These are phyloP conservation scores for Trigoniulus corallinus DNA, from an alignment of 1,140 invertebrate species.

Conservation along the genomic window DNA sequence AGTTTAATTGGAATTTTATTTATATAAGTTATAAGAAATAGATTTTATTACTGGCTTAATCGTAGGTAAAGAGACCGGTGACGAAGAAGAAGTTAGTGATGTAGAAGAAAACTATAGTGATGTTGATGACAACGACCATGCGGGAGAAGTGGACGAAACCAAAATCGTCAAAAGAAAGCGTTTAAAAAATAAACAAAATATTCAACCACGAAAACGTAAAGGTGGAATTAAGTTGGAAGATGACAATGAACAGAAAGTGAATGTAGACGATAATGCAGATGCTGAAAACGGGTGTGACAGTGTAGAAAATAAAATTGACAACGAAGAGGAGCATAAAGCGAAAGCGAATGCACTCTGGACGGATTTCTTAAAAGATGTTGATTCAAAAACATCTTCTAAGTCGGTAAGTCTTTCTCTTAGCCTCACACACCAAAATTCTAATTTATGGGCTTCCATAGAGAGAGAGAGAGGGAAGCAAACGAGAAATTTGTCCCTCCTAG, in stretches of 20 bases:
- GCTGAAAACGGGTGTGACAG: background rate
- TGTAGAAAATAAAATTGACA: background rate
- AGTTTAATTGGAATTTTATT: no score
- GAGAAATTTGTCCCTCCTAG: no score
- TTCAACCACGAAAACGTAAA: slow-evolving; percentile 13
- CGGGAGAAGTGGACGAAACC: background rate
- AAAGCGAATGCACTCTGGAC: background rate
- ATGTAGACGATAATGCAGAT: background rate
- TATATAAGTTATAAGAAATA: no score
- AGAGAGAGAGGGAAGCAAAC: no score
- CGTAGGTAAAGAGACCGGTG: background rate
- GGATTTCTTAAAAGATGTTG: slow-evolving; percentile 5
- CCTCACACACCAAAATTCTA: no score
- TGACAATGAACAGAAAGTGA: slow-evolving; percentile 10
- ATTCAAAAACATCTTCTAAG: background rate
- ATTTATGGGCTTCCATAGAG: no score
- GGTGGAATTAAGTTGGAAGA: slow-evolving; percentile 21
- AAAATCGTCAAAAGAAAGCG: slow-evolving; percentile 14
- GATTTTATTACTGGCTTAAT: no score
- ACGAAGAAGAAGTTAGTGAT: background rate
- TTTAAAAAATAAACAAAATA: background rate
- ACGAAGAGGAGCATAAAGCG: background rate
- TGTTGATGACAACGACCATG: slow-evolving; percentile 14
- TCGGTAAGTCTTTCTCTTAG: no score
- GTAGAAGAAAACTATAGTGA: background rate